These are phyloP conservation scores for Orius insidiosus DNA, from an alignment of 1,140 invertebrate genomes.

Conservation along the genomic window DNA sequence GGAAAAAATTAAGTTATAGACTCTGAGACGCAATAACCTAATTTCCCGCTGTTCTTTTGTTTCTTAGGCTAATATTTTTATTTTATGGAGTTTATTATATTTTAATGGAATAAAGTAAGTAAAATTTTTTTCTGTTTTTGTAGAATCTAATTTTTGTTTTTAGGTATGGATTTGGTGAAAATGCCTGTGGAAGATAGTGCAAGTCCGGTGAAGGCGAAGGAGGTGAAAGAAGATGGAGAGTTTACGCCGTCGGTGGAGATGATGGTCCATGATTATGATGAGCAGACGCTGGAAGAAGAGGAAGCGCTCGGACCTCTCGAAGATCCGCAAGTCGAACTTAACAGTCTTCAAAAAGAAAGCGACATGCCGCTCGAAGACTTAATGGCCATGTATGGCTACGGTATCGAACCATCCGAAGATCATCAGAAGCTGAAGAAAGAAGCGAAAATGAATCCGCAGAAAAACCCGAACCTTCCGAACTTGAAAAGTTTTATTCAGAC, in stretches of 20 bases:
- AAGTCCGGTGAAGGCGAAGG: constrained; percentile 13
- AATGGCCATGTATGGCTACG: constrained; percentile 68
- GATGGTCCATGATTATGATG: constrained; percentile 93
- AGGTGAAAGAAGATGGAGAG: constrained; percentile 38
- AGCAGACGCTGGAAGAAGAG: constrained; percentile 87
- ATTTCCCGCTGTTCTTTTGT: too few relatives aligned
- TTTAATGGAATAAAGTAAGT: too few relatives aligned
- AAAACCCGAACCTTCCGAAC: constrained; percentile 27
- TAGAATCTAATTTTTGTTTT: too few relatives aligned
- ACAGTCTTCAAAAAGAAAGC: constrained; percentile 53
- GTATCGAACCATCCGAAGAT: constrained; percentile 17
- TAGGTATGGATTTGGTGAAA: too few relatives aligned
- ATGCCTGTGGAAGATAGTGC: background rate
- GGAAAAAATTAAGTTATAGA: too few relatives aligned
- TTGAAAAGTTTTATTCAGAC: constrained; percentile 34
- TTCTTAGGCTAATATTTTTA: too few relatives aligned
- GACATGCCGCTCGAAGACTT: constrained; percentile 91
- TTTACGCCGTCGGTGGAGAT: constrained; percentile 65
- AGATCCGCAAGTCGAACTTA: constrained; percentile 72
- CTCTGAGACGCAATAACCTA: too few relatives aligned
- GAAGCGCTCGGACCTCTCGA: constrained; percentile 79
- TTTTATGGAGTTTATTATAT: too few relatives aligned
- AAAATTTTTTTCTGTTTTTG: too few relatives aligned
- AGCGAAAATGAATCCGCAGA: constrained; percentile 30
- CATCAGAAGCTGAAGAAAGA: constrained; percentile 28